Evolutionary conservation across 53 echinoderm and acorn worm genomes (phyloP).

Genomic region (Actinopyga echinites): DNA sequence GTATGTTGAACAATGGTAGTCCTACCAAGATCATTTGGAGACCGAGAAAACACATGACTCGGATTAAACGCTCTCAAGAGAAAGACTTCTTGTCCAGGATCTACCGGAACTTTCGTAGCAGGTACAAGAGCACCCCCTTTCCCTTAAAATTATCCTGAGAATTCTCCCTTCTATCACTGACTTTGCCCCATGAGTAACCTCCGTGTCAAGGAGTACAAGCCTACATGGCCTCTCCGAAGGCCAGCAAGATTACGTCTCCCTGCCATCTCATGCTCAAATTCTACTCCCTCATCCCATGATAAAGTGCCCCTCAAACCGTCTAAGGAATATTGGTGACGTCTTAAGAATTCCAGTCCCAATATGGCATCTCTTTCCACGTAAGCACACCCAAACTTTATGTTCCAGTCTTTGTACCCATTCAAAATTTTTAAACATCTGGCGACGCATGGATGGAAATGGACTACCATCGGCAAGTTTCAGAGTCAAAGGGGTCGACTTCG

Average conservation of each 20-base stretch:
- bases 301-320: constrained; percentile 9
- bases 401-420: background rate
- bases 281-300: constrained; percentile 1
- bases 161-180: background rate
- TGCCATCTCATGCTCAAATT: background rate
- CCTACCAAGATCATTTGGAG: constrained; percentile 20
- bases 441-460: background rate
- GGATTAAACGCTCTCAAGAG: constrained; percentile 33
- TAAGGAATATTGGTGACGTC: constrained; percentile 14
- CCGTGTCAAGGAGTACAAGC: constrained; percentile 17
- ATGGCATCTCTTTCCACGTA: background rate
- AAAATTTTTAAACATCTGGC: background rate
- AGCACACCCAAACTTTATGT: constrained; percentile 47
- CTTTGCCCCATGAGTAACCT: constrained; percentile 13
- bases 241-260: background rate
- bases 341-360: constrained; percentile 27
- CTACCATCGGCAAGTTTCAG: constrained; percentile 14
- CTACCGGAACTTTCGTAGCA: constrained; percentile 14
- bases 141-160: background rate
- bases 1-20: constrained; percentile 35
- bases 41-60: constrained; percentile 14
- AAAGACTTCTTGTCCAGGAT: background rate
- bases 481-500: background rate
- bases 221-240: constrained; percentile 20
- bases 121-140: background rate